phyloP scores from a whole-genome alignment of 1,140 invertebrate species.

The Coelopa frigida region DNA sequence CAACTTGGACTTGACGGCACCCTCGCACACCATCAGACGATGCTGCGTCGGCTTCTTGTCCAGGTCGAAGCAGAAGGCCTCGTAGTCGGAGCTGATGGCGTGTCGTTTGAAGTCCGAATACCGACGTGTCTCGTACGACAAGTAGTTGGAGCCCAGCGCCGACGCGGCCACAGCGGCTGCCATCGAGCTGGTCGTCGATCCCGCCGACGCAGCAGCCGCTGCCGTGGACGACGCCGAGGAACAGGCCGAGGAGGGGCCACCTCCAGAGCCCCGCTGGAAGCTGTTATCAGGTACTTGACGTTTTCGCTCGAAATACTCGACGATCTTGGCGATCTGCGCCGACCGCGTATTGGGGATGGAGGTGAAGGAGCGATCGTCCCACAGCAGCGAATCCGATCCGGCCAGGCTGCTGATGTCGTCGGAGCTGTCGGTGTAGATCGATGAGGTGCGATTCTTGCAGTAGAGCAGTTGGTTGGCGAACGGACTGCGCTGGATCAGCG shows the following conservation, averaged over 20 bases:
- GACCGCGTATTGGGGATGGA: constrained; percentile 49
- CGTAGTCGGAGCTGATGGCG: constrained; percentile 23
- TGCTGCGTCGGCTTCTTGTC: constrained; percentile 47
- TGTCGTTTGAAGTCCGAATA: constrained; percentile 41
- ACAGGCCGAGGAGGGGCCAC: constrained; percentile 20
- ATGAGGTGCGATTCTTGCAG: constrained; percentile 66
- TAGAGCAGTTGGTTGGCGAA: constrained; percentile 48
- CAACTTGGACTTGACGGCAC: constrained; percentile 74
- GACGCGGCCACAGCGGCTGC: constrained; percentile 35
- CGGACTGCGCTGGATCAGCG: constrained; percentile 39
- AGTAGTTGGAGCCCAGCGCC: constrained; percentile 28
- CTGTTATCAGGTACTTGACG: constrained; percentile 43
- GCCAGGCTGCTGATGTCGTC: constrained; percentile 75
- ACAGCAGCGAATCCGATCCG: constrained; percentile 61
- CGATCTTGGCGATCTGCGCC: constrained; percentile 74
- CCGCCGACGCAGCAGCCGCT: constrained; percentile 20
- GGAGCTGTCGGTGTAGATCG: constrained; percentile 78
- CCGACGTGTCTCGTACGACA: constrained; percentile 32
- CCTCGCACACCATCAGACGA: constrained; percentile 69
- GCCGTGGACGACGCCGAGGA: constrained; percentile 25
- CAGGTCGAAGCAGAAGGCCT: constrained; percentile 39
- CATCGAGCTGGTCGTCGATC: too few relatives aligned
- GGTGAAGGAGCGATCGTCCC: constrained; percentile 56
- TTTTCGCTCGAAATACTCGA: constrained; percentile 81
- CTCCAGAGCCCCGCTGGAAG: constrained; percentile 31